A percentile compares a stretch with the other conserved stretches of the same genome.
phyloP scores from a whole-genome alignment of 1,140 invertebrate species.

The Drosophila azteca region DNA sequence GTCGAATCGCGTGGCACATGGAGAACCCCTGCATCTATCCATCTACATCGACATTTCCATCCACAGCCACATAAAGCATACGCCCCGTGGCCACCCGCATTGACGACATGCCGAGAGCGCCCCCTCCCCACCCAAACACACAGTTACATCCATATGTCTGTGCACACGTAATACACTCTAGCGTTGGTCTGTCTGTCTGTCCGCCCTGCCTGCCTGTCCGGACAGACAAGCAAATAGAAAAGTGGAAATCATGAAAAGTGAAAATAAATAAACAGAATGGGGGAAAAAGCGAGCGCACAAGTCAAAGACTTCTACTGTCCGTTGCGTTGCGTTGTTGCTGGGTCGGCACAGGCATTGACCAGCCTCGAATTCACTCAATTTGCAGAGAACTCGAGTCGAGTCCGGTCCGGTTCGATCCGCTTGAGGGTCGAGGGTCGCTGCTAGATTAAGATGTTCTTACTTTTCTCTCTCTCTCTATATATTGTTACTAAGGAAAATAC shows the following conservation, averaged over 20 bases:
- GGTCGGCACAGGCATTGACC: slow-evolving; percentile 14
- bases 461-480: neutral
- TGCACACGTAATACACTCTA: slow-evolving; percentile 49
- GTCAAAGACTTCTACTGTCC: slow-evolving; percentile 36
- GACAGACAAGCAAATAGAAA: slow-evolving; percentile 46
- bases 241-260: slow-evolving; percentile 63
- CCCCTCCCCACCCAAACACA: neutral
- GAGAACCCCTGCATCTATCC: slow-evolving; percentile 3
- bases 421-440: neutral
- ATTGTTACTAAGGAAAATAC: neutral
- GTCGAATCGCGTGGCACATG: slow-evolving; percentile 25
- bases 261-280: slow-evolving; percentile 39
- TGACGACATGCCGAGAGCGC: slow-evolving; percentile 26
- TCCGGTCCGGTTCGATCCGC: no score
- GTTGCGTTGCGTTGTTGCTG: slow-evolving; percentile 1
- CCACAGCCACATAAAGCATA: slow-evolving; percentile 62
- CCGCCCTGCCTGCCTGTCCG: slow-evolving; percentile 6
- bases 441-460: slow-evolving; percentile 27
- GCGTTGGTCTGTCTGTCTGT: slow-evolving; percentile 26
- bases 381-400: neutral
- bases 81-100: slow-evolving; percentile 43
- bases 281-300: slow-evolving; percentile 6
- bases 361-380: slow-evolving; percentile 29
- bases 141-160: slow-evolving; percentile 17
- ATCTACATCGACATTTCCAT: slow-evolving; percentile 24